Evolutionary conservation across 2,113 vertebrate genomes (phyloP), one percentile per base, ranked within the genome.

Genomic region (Sinocyclocheilus anshuiensis): DNA sequence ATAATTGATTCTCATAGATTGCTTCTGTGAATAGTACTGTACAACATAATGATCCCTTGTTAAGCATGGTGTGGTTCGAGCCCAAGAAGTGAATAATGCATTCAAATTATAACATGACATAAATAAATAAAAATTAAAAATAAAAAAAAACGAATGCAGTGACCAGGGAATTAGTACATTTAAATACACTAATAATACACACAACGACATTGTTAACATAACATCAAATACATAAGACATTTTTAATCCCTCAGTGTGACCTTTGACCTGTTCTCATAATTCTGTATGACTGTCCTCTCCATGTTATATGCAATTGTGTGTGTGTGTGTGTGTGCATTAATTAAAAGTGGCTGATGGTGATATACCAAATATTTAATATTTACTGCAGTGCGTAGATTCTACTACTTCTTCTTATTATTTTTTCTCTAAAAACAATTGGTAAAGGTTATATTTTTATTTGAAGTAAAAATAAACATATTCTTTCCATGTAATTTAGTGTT

Each of bases 341-440:
- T 57, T 29, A 77, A 59, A 78, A 18, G 20, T 57, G 53, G 53
- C 11, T 59, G 29, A 36, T 69, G 29, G 65, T 33, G 15, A 71
- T 36, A n/a, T n/a, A 61, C 22, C 59, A 61, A n/a, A 71, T 71
- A 36, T 71, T 71, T 20, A 71, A 71, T 71, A 71, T 36, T 36
- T 36, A 16, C 16, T 36, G 26, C 3, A 36, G 2, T 36, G 15
- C 3, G 15, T 16, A 33, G 15, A 18, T 69, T 69, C 13, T 33
- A 18, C 15, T 53, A 12, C 22, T 63, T 24, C 4, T 26, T 69
- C 1, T 69, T 69, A 4, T 69, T 20, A 8, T 18, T 33, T 36
- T 55, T 57, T 57, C 55, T 57, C 18, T 3, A 1, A 61, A 22
- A 61, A 24, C 4, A 3, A 71, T 4, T 71, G 8, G 16, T 3